Percentiles rank a stretch among this genome's conserved stretches.
phyloP scores from a whole-genome alignment of 2,113 vertebrate species.

The Caretta caretta region DNA sequence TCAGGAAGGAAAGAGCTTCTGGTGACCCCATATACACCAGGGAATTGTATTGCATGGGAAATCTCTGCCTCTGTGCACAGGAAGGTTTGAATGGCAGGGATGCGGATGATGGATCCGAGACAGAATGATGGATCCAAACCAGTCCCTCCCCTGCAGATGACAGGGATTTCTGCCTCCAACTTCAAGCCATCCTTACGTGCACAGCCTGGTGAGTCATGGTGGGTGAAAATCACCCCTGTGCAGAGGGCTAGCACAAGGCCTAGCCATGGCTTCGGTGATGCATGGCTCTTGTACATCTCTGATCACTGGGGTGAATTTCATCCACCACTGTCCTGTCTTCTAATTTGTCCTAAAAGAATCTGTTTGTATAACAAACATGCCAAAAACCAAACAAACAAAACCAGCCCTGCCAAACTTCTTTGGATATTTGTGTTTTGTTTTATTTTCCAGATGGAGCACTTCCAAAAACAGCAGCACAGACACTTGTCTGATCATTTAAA shows the following conservation, averaged over 20 bases:
- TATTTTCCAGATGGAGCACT: constrained; percentile 17
- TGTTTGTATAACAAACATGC: not conserved
- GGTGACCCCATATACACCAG: not conserved
- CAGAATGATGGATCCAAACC: not conserved
- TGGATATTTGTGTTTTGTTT: constrained; percentile 22
- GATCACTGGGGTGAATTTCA: not conserved
- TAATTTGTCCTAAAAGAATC: constrained; percentile 15
- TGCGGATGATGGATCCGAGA: not conserved
- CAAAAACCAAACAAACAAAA: constrained; percentile 2
- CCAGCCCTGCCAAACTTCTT: constrained; percentile 32
- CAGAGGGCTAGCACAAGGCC: not conserved
- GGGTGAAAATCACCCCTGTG: not conserved
- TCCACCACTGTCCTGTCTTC: not conserved
- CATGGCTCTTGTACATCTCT: not conserved
- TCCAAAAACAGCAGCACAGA: constrained; percentile 36
- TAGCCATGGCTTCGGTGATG: not conserved
- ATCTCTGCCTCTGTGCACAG: not conserved
- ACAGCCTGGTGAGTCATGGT: not conserved
- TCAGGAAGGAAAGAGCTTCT: not conserved
- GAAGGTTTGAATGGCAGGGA: not conserved
- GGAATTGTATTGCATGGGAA: not conserved
- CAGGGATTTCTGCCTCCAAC: not conserved
- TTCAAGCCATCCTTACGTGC: not conserved
- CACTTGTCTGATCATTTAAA: constrained; percentile 29
- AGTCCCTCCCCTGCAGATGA: not conserved